Conservation (phyloP, 37 sponge, comb jelly and placozoan genomes). For the Axinella damicornis region DNA sequence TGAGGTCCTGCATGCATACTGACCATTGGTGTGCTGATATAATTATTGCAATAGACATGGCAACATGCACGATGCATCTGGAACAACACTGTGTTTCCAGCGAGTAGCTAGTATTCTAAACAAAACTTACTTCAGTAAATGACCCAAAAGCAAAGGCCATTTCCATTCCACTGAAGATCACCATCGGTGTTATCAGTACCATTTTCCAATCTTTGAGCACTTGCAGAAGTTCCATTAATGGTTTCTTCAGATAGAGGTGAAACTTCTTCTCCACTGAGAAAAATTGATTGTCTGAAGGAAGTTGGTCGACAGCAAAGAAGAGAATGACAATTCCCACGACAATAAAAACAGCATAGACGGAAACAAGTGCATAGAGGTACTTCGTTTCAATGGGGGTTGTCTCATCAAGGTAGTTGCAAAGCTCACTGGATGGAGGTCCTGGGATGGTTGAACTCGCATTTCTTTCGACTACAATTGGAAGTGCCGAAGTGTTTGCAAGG, state of each 20-base stretch:
- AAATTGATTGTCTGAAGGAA: not conserved
- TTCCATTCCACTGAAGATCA: slow-evolving; percentile 29
- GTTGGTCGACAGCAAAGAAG: slow-evolving; percentile 13
- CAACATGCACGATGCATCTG: too few species aligned
- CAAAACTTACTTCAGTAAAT: slow-evolving; percentile 45
- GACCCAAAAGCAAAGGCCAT: slow-evolving; percentile 35
- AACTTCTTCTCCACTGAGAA: not conserved
- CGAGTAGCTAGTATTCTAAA: not conserved
- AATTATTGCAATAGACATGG: too few species aligned
- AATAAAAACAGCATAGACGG: slow-evolving; percentile 42
- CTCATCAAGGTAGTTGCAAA: not conserved
- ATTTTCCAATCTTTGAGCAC: slow-evolving; percentile 30
- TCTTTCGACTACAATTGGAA: not conserved
- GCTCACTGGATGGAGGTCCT: not conserved
- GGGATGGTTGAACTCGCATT: not conserved
- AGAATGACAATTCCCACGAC: slow-evolving; percentile 14
- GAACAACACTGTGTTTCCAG: too few species aligned
- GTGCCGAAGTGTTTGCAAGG: too few species aligned
- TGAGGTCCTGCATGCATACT: too few species aligned
- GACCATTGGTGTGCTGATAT: too few species aligned
- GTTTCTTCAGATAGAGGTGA: slow-evolving; percentile 20
- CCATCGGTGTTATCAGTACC: slow-evolving; percentile 33
- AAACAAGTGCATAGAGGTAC: slow-evolving; percentile 9
- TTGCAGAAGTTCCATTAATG: slow-evolving; percentile 21
- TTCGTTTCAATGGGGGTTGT: not conserved